These are phyloP conservation scores for Aldabrachelys gigantea DNA, from an alignment of 2,113 vertebrate genomes.

Conservation along the genomic window DNA sequence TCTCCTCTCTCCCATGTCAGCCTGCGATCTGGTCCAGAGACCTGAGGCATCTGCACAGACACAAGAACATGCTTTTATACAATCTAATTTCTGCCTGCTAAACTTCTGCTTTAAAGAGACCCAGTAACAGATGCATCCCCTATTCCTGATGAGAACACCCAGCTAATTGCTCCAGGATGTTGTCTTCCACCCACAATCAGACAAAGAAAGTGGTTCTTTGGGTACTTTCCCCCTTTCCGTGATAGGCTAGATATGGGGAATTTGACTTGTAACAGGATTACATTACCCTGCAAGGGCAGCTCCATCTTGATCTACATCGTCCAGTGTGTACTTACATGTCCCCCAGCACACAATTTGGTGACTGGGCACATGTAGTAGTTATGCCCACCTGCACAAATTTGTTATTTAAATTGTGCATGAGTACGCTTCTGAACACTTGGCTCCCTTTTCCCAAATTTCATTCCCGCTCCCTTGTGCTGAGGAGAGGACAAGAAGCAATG, in stretches of 20 bases:
- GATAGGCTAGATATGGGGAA: not conserved
- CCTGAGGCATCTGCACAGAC: no score
- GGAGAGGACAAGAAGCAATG: no score
- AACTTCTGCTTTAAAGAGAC: not conserved
- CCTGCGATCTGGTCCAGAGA: no score
- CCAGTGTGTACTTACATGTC: not conserved
- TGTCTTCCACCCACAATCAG: not conserved
- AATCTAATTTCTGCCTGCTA: not conserved
- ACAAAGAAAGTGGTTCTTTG: not conserved
- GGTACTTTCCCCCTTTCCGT: not conserved
- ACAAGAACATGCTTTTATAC: no score
- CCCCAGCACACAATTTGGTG: not conserved
- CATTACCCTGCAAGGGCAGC: not conserved
- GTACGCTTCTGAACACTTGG: not conserved
- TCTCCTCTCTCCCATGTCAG: no score
- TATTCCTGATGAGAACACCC: no score
- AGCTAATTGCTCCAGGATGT: not conserved
- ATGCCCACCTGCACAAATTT: not conserved
- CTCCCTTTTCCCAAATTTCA: not conserved
- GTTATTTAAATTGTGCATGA: not conserved
- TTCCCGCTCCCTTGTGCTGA: not conserved
- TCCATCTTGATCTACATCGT: not conserved
- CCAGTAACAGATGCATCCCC: not conserved
- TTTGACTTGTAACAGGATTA: not conserved
- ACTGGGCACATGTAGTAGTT: not conserved